A percentile compares a stretch with the other conserved stretches of the same genome.
phyloP scores from a whole-genome alignment of 2,113 vertebrate species.

The Suncus etruscus region DNA sequence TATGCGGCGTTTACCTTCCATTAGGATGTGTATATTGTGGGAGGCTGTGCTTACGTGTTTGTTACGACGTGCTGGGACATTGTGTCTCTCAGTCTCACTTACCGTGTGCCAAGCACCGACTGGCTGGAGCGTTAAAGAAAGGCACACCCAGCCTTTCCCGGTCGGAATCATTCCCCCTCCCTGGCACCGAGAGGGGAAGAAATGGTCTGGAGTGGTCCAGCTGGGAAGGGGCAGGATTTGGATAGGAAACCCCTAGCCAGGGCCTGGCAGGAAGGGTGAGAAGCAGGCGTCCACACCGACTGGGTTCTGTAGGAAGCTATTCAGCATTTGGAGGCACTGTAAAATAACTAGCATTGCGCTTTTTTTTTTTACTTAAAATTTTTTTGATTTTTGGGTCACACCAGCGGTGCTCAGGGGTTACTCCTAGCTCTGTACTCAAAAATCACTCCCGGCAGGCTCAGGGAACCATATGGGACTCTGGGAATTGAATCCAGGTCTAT shows the following conservation, averaged over 20 bases:
- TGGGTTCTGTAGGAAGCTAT: neutral
- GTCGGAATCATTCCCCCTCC: neutral
- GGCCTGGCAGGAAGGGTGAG: neutral
- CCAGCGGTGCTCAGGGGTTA: too few species aligned
- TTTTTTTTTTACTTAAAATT: too few species aligned
- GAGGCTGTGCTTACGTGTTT: slow-evolving; percentile 70
- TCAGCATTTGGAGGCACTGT: too few species aligned
- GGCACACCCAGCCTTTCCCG: neutral
- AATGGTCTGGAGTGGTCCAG: neutral
- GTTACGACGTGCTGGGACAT: slow-evolving; percentile 67
- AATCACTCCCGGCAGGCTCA: too few species aligned
- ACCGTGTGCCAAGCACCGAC: neutral
- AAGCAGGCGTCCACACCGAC: neutral
- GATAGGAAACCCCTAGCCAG: neutral
- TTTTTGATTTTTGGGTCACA: too few species aligned
- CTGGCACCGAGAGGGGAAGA: neutral
- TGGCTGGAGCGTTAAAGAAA: neutral
- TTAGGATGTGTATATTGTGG: slow-evolving; percentile 65
- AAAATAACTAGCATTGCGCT: too few species aligned
- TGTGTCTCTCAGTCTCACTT: slow-evolving; percentile 35
- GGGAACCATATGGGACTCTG: too few species aligned
- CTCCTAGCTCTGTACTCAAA: too few species aligned
- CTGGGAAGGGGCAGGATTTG: slow-evolving; percentile 28
- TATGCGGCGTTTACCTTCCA: slow-evolving; percentile 71
- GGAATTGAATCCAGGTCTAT: too few species aligned